Conservation (phyloP, 2,113 vertebrate genomes). For the Syngnathus typhle region DNA sequence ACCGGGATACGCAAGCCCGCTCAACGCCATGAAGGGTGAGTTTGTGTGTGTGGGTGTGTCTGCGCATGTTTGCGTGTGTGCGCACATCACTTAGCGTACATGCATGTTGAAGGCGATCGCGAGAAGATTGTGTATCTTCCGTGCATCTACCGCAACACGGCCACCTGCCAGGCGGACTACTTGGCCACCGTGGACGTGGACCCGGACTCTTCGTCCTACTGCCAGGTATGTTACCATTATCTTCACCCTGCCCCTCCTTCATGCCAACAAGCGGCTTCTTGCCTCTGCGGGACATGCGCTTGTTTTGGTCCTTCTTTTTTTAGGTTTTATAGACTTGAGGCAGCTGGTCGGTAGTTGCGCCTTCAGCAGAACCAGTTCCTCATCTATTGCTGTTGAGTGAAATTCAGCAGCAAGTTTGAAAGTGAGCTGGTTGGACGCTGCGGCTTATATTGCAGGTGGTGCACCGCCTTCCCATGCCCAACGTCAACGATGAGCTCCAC, state of each 20-base stretch:
- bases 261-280: background rate
- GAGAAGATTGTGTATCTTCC: conserved; percentile 88
- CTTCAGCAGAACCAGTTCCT: too few species aligned
- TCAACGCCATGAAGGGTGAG: conserved; percentile 90
- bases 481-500: conserved; percentile 84
- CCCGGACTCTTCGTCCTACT: conserved; percentile 76
- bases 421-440: background rate
- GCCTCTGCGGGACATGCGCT: too few species aligned
- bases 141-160: conserved; percentile 86
- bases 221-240: conserved; percentile 71
- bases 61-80: background rate
- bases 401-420: too few species aligned
- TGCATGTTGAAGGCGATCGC: conserved; percentile 69
- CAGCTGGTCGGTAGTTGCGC: too few species aligned
- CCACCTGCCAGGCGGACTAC: conserved; percentile 77
- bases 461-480: conserved; percentile 86
- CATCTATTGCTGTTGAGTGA: too few species aligned
- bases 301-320: too few species aligned
- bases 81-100: too few species aligned
- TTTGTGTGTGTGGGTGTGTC: background rate
- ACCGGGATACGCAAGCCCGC: conserved; percentile 80
- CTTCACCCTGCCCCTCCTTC: background rate
- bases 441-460: conserved; percentile 73
- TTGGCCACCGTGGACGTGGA: conserved; percentile 87
- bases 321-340: too few species aligned